A percentile compares a stretch with the other conserved stretches of the same genome.
These are phyloP conservation scores for Etheostoma cragini DNA, from an alignment of 2,113 vertebrate genomes.

Conservation along the genomic window DNA sequence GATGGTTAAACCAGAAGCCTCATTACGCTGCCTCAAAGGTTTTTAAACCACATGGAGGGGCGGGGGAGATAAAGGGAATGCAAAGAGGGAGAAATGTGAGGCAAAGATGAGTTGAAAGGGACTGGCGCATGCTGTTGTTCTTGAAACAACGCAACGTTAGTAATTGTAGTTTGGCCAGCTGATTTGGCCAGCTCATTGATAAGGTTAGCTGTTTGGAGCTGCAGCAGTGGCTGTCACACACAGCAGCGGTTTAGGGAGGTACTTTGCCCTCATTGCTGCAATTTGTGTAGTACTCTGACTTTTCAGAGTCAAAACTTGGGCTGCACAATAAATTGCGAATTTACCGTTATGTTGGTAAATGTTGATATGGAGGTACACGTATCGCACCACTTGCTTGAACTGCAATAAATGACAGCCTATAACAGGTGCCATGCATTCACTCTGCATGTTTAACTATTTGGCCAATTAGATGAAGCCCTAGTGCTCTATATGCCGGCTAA, in stretches of 20 bases:
- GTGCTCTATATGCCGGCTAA: no score
- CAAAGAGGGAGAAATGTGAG: neutral
- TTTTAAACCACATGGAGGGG: neutral
- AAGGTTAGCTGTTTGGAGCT: neutral
- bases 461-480: no score
- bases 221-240: neutral
- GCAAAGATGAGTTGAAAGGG: neutral
- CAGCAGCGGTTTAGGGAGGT: neutral
- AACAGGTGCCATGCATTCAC: no score
- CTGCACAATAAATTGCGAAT: no score
- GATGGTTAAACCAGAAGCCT: conserved; percentile 2
- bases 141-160: neutral
- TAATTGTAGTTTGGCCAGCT: neutral
- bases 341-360: no score
- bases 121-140: neutral
- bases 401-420: no score
- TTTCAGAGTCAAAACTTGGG: no score
- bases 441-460: no score
- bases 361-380: no score
- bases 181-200: neutral
- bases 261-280: no score
- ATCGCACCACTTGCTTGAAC: no score
- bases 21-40: neutral
- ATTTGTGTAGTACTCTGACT: no score
- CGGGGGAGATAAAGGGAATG: neutral